Evolutionary conservation across 2,888 invertebrate genomes (phyloP).

Genomic region (Agriotes lineatus): DNA sequence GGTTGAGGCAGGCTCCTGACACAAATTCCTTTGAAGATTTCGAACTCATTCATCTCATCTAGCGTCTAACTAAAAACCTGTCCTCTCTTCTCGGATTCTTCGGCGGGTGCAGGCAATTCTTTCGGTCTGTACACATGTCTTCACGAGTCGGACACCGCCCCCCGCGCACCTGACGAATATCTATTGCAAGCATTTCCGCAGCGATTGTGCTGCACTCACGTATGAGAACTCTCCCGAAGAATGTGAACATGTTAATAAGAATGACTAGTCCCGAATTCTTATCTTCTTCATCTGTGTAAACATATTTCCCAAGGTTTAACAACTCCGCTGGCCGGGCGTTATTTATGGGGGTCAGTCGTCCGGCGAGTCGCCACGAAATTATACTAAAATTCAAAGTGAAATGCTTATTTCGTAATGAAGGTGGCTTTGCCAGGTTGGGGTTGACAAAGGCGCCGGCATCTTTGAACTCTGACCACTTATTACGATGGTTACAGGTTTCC

Average conservation of each 20-base stretch:
- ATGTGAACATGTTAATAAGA: slow-evolving; percentile 60
- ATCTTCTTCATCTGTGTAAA: slow-evolving; percentile 61
- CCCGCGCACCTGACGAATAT: slow-evolving; percentile 42
- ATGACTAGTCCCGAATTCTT: slow-evolving; percentile 58
- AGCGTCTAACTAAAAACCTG: slow-evolving; percentile 34
- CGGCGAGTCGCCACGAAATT: slow-evolving; percentile 49
- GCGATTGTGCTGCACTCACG: slow-evolving; percentile 41
- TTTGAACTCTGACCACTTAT: slow-evolving; percentile 1
- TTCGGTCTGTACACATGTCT: slow-evolving; percentile 38
- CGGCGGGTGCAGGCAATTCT: slow-evolving; percentile 22
- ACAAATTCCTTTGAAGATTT: slow-evolving; percentile 40
- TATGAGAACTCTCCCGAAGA: slow-evolving; percentile 51
- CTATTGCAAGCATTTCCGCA: slow-evolving; percentile 53
- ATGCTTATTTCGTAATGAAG: slow-evolving; percentile 29
- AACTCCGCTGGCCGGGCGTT: slow-evolving; percentile 56
- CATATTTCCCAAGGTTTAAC: slow-evolving; percentile 62
- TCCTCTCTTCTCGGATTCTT: slow-evolving; percentile 19
- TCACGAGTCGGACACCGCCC: slow-evolving; percentile 36
- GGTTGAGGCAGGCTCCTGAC: slow-evolving; percentile 43
- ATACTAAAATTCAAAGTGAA: slow-evolving; percentile 56
- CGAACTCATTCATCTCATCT: slow-evolving; percentile 41
- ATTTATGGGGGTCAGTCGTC: slow-evolving; percentile 61
- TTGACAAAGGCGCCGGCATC: slow-evolving; percentile 22
- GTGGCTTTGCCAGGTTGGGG: slow-evolving; percentile 4
- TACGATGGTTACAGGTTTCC: background rate